These are phyloP conservation scores for Peromyscus aztecus DNA, from an alignment of 2,797 vertebrate genomes.

Conservation along the genomic window DNA sequence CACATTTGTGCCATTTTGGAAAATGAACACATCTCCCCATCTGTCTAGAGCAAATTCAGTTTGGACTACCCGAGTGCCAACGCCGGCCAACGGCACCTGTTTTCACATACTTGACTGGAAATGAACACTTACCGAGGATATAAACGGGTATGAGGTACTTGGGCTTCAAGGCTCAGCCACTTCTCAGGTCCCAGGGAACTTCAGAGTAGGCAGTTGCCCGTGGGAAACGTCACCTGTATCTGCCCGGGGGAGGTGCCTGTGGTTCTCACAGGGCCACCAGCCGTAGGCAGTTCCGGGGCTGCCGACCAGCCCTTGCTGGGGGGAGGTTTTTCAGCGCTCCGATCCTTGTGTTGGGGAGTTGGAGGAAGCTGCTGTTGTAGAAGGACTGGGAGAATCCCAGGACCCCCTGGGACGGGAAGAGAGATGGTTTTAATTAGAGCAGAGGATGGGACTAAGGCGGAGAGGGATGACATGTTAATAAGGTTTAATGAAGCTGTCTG, in stretches of 20 bases:
- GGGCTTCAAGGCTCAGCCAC: background rate
- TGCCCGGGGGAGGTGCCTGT: background rate
- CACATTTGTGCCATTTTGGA: background rate
- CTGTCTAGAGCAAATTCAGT: background rate
- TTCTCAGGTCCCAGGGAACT: background rate
- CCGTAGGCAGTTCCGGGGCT: background rate
- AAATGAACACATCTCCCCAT: background rate
- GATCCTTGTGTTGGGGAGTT: slow-evolving; percentile 44
- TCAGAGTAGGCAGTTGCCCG: background rate
- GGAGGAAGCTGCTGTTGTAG: slow-evolving; percentile 81
- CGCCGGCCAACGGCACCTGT: background rate
- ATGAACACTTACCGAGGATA: rapidly evolving
- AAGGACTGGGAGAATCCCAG: slow-evolving; percentile 87
- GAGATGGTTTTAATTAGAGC: slow-evolving; percentile 90
- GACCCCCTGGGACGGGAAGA: slow-evolving; percentile 84
- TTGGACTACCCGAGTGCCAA: background rate
- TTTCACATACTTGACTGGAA: background rate
- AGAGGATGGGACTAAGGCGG: slow-evolving; percentile 87
- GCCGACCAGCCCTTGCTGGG: slow-evolving; percentile 43
- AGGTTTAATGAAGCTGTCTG: slow-evolving; percentile 93
- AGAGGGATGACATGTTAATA: slow-evolving; percentile 91
- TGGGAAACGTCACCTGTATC: background rate
- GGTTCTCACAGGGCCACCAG: background rate
- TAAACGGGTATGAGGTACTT: background rate
- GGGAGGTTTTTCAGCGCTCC: slow-evolving; percentile 74